A percentile compares a stretch with the other conserved stretches of the same genome.
phyloP scores from a whole-genome alignment of 2,113 vertebrate species.

The Cynoglossus semilaevis region DNA sequence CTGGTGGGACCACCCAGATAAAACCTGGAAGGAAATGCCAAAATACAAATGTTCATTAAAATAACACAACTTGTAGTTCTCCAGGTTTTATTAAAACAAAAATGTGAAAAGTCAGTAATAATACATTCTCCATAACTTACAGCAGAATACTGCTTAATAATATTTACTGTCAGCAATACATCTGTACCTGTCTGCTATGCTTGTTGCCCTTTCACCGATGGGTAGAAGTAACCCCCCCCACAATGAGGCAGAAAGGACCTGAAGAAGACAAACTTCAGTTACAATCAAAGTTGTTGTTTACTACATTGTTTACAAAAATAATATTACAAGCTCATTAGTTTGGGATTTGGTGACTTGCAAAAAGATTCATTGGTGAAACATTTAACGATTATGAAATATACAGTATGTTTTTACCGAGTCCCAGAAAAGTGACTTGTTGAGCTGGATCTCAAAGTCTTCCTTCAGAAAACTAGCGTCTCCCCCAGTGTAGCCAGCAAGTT shows the following conservation, averaged over 20 bases:
- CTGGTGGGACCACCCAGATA: slow-evolving; percentile 96
- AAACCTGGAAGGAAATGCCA: slow-evolving; percentile 77
- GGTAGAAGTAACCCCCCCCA: slow-evolving; percentile 94
- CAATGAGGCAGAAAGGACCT: slow-evolving; percentile 90
- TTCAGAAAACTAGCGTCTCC: slow-evolving; percentile 94
- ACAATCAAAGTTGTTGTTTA: too few relatives aligned
- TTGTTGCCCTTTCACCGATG: slow-evolving; percentile 85
- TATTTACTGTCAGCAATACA: too few relatives aligned
- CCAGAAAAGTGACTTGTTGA: slow-evolving; percentile 84
- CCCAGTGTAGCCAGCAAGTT: slow-evolving; percentile 91
- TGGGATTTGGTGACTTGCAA: too few relatives aligned
- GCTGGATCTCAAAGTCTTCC: slow-evolving; percentile 93
- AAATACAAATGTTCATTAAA: neutral
- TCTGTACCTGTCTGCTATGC: slow-evolving; percentile 90
- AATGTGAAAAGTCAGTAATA: neutral
- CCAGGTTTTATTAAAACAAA: too few relatives aligned
- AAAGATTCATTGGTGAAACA: too few relatives aligned
- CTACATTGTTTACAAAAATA: too few relatives aligned
- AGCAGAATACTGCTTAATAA: neutral
- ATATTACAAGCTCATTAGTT: too few relatives aligned
- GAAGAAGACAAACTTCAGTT: slow-evolving; percentile 8
- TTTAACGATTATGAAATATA: too few relatives aligned
- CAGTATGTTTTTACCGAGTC: slow-evolving; percentile 82
- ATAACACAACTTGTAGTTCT: too few relatives aligned
- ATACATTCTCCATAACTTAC: neutral